Base-by-base conservation (phyloP, 2,888 invertebrate species). In the Holacanthella duospinosa region DNA sequence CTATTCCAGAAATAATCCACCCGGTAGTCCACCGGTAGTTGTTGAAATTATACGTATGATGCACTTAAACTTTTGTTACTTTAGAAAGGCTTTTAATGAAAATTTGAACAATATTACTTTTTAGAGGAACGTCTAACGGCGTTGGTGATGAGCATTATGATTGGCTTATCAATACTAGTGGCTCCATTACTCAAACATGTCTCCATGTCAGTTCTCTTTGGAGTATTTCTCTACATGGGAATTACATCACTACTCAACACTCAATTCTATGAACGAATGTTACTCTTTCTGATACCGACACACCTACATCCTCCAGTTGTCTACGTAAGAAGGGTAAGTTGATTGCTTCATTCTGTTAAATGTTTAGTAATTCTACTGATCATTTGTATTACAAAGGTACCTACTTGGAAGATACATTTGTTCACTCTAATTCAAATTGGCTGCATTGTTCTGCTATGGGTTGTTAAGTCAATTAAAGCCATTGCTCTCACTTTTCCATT, bases 1-100 rank as follows among this genome's bases (percentile, higher is more conserved):
- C 60, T 93, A 92, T 89, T 93, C 93, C 21, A 86, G 89, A 66
- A 93, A 91, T 0, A 93, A 94, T 75, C 95, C 95, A 9, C 96
- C 96, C 55, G 96, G 96, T 62, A 95, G 95, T 48, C 48, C 48
- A 4, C 48, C 48, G 4, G 48, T 48, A 4, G 48, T 48, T 21
- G n/a, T 48, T n/a, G 19, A 48, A 48, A 48, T 48, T 21, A 48
- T 48, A 48, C 48, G 48, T 48, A 48, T 16, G 48, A n/a, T n/a
- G n/a, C n/a, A n/a, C n/a, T n/a, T n/a, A 21, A 48, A 48, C 36
- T 36, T 36, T 36, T 16, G 36, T 16, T 36, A 9, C 16, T 48
- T 48, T 9, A 48, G n/a, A 21, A 48, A n/a, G 4, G 12, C 21
- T 16, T n/a, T 48, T 16, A 48, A 16, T 48, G 48, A 4, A n/a